Base-by-base conservation (phyloP, 2,888 invertebrate species). In the Hyalella azteca region DNA sequence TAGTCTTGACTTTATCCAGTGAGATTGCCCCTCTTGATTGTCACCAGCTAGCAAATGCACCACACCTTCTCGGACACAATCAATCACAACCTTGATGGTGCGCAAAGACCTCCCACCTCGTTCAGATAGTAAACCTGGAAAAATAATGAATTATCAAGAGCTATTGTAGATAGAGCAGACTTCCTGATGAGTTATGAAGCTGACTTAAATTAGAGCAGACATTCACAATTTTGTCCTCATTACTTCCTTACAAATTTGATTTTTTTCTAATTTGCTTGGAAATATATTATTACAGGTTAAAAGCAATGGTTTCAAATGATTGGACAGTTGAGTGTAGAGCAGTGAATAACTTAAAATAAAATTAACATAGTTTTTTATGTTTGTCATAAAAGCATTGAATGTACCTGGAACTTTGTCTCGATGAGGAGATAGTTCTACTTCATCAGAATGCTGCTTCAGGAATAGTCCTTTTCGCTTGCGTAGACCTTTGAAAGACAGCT, bases 1-100 rank as follows among this genome's bases (percentile, higher is more conserved):
- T 85, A 98, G 89, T 86, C 96, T 91, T 88, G 97, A 97, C 88
- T 93, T 94, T 88, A 97, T 97, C 97, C 97, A 98, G 88, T 95
- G 95, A 81, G 94, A 94, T 40, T 95, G 93, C 22, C 92, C 92
- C 88, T 96, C 96, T 79, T 94, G 89, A 87, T 96, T 95, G 87
- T 97, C 97, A 0, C 96, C 96, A 81, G 95, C 94, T 85, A 97
- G 90, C 89, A 95, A 96, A 89, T 95, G 95, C 11, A 97, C 96
- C 85, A 94, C 92, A 13, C 97, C 97, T 87, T 98, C 97, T 87
- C 97, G 97, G 78, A 95, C 92, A 88, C 95, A 95, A 88, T 96
- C 96, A 59, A 96, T 96, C 77, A 95, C 93, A 86, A 96, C 95
- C 89, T 96, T 96, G 60, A 95, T 93, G 87, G 95, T 89, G 88